A percentile compares a stretch with the other conserved stretches of the same genome.
These are phyloP conservation scores for Tetragonula clypearis DNA, from an alignment of 1,140 invertebrate species.

Conservation along the genomic window DNA sequence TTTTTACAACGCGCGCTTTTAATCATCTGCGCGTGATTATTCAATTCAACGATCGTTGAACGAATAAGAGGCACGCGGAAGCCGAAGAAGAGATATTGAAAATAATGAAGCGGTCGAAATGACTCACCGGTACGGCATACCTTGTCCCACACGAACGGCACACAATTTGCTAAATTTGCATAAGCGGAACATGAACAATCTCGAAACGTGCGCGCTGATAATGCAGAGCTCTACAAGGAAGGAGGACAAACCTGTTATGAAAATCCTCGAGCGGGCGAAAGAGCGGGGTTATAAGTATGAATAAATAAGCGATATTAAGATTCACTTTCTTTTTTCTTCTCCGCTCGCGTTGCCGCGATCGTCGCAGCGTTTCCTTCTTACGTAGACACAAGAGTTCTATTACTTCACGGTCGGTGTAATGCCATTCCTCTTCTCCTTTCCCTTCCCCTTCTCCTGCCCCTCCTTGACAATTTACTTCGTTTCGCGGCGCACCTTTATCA, in stretches of 20 bases:
- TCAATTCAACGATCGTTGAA: too few species aligned
- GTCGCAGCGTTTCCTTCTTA: slow-evolving; percentile 30
- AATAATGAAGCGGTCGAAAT: background rate
- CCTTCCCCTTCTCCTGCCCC: slow-evolving; percentile 19
- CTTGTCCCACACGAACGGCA: background rate
- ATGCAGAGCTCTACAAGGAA: slow-evolving; percentile 4
- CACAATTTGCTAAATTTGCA: slow-evolving; percentile 37
- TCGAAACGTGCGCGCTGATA: slow-evolving; percentile 38
- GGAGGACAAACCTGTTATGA: slow-evolving; percentile 60
- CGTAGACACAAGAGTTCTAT: slow-evolving; percentile 30
- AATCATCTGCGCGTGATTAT: too few species aligned
- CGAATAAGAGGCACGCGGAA: background rate
- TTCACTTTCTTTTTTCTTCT: slow-evolving; percentile 50
- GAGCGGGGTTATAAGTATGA: slow-evolving; percentile 62
- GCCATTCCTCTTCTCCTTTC: slow-evolving; percentile 61
- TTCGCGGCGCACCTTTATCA: slow-evolving; percentile 45
- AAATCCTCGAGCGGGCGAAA: slow-evolving; percentile 60
- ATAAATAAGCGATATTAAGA: slow-evolving; percentile 69
- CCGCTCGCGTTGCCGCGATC: background rate
- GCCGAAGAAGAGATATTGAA: background rate
- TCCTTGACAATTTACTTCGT: slow-evolving; percentile 59
- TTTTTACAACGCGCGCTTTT: too few species aligned
- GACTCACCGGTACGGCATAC: background rate
- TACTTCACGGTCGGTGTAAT: slow-evolving; percentile 56
- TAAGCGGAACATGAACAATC: slow-evolving; percentile 43